phyloP scores from a whole-genome alignment of 2,797 vertebrate genomes.

The Sebastes diaconus region DNA sequence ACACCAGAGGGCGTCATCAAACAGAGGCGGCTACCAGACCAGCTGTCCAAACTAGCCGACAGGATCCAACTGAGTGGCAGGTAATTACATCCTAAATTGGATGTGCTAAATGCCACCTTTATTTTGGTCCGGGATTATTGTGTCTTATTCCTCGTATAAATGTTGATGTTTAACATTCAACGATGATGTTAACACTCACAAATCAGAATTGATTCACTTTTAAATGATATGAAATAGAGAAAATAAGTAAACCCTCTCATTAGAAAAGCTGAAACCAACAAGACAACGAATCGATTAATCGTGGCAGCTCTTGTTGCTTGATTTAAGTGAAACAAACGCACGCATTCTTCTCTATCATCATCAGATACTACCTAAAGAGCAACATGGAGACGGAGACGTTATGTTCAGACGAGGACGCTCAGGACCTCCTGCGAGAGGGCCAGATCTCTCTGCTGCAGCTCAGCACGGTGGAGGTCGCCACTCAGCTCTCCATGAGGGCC shows the following conservation, averaged over 20 bases:
- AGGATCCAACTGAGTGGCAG: constrained; percentile 97
- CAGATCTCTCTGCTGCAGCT: constrained; percentile 95
- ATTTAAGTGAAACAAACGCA: neutral
- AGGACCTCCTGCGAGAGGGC: constrained; percentile 94
- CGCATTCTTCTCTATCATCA: constrained; percentile 36
- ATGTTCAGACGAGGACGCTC: constrained; percentile 97
- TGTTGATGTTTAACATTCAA: neutral
- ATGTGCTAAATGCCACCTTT: neutral
- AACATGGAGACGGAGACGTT: constrained; percentile 99
- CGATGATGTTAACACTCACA: too few relatives aligned
- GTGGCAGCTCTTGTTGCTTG: neutral
- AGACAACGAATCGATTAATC: too few relatives aligned
- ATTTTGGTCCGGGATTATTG: neutral
- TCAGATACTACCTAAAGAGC: constrained; percentile 98
- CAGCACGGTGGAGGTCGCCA: constrained; percentile 96
- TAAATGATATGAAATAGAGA: neutral
- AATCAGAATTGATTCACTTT: rapidly evolving
- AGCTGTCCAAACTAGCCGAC: constrained; percentile 98
- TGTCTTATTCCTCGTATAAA: neutral
- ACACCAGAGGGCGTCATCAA: constrained; percentile 99
- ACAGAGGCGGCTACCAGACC: constrained; percentile 94
- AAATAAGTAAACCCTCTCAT: neutral
- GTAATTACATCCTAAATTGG: constrained; percentile 67
- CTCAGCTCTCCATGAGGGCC: constrained; percentile 96
- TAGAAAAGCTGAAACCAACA: too few relatives aligned